A percentile compares a stretch with the other conserved stretches of the same genome.
Conservation (phyloP, 2,888 invertebrate genomes). For the Cosmia pyralina region DNA sequence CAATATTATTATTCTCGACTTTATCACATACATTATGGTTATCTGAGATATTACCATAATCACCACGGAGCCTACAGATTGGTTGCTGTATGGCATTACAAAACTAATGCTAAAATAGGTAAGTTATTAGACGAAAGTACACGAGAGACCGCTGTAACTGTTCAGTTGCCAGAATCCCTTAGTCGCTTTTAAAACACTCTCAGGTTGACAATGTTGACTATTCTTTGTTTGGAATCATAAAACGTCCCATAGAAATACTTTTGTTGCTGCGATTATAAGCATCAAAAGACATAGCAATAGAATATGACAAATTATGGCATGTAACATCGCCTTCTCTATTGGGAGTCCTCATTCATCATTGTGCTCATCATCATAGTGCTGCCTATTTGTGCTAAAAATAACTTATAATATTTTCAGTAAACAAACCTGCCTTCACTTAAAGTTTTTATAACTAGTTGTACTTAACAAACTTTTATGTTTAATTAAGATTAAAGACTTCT, state of each 20-base stretch:
- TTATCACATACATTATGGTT: too few species aligned
- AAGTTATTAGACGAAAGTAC: background rate
- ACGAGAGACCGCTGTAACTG: background rate
- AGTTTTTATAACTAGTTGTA: slow-evolving; percentile 37
- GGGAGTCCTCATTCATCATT: slow-evolving; percentile 73
- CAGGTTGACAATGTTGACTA: background rate
- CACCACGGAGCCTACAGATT: background rate
- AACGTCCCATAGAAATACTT: background rate
- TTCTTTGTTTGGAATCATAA: background rate
- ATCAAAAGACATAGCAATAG: slow-evolving; percentile 64
- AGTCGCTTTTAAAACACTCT: background rate
- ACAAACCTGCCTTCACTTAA: slow-evolving; percentile 11
- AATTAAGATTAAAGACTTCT: slow-evolving; percentile 55
- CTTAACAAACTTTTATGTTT: slow-evolving; percentile 36
- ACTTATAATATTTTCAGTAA: slow-evolving; percentile 21
- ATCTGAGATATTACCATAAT: too few species aligned
- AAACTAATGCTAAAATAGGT: too few species aligned
- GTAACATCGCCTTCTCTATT: slow-evolving; percentile 65
- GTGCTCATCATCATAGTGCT: slow-evolving; percentile 73
- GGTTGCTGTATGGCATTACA: background rate
- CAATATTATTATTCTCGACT: background rate
- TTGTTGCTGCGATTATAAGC: background rate
- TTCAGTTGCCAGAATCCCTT: background rate
- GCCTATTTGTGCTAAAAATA: slow-evolving; percentile 59
- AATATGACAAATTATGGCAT: slow-evolving; percentile 72